Evolutionary conservation across 2,888 invertebrate genomes (phyloP), one percentile per base, ranked within the genome.

Genomic region (Pollenia labialis): DNA sequence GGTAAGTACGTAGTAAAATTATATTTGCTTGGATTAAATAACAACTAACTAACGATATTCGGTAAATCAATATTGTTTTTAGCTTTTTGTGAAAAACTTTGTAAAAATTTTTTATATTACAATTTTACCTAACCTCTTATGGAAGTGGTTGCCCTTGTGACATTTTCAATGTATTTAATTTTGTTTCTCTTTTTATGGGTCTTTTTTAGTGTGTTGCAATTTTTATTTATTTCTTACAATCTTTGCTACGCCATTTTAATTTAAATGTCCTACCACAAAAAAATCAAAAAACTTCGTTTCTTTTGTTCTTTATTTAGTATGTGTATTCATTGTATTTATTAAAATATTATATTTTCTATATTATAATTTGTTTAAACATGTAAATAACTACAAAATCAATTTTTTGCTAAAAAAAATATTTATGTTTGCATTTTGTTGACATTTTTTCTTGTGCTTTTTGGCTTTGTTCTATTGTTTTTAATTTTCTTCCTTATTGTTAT

Each of bases 61-160:
- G 12, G 58, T n/a, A 7, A 54, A 56, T 32, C 32, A 23, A 23
- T 23, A 42, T 56, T 69, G 4, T 44, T 10, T 52, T 9, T 32
- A 18, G n/a, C 12, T 16, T 44, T 8, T n/a, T 40, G 16, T 6
- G 6, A n/a, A 10, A 18, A 4, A 23, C 56, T 32, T 42, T 42
- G 54, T 81, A 52, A 16, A 14, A 1, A 40, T 66, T 40, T n/a
- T 12, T 11, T 23, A 18, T 12, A 14, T 42, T 69, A 23, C 40
- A 18, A 44, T 12, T 44, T 32, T 56, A 12, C 18, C 60, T 64
- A 75, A 69, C 72, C 66, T 79, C 77, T 77, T 75, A 69, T 72
- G 76, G 80, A 82, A 81, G 84, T 71, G 58, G 85, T 72, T 85
- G 74, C 82, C 88, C 88, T 88, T 87, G 88, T 85, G 76, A 85